phyloP scores from a whole-genome alignment of 2,797 vertebrate genomes.

The Buceros bicornis region DNA sequence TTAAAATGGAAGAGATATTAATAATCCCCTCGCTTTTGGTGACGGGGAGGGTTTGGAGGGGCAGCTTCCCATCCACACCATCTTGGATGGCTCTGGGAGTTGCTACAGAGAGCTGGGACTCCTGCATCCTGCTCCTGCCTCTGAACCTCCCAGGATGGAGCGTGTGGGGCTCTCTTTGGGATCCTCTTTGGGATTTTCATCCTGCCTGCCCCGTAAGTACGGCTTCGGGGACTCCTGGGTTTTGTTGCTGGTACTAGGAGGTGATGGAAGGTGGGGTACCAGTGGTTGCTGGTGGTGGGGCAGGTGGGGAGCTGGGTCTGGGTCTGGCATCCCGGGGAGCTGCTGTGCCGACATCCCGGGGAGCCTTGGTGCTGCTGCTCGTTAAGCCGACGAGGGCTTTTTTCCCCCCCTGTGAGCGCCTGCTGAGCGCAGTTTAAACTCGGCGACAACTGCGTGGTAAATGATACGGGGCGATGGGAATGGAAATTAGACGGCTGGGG shows the following conservation, averaged over 20 bases:
- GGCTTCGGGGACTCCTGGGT: fast-evolving
- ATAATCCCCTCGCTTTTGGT: neutral
- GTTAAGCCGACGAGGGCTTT: neutral
- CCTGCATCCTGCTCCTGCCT: neutral
- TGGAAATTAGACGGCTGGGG: neutral
- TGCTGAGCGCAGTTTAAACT: conserved; percentile 28
- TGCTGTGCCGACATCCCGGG: neutral
- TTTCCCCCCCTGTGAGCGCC: fast-evolving
- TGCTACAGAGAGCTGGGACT: fast-evolving
- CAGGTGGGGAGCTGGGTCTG: neutral
- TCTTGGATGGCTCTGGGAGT: fast-evolving
- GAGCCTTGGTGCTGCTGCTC: neutral
- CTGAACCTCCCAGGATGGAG: neutral
- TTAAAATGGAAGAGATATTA: conserved; percentile 16
- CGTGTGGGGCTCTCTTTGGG: fast-evolving
- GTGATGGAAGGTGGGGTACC: neutral
- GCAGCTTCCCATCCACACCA: fast-evolving
- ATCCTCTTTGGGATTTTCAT: neutral
- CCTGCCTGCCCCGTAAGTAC: fast-evolving
- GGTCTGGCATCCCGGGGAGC: neutral
- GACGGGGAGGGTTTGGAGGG: neutral
- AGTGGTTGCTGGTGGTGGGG: neutral
- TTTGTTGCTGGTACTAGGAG: neutral
- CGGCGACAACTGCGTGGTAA: neutral
- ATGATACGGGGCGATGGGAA: neutral